A percentile compares a stretch with the other conserved stretches of the same genome.
Conservation (phyloP, 92 coral and sea anemone species). For the Paragorgia papillata region DNA sequence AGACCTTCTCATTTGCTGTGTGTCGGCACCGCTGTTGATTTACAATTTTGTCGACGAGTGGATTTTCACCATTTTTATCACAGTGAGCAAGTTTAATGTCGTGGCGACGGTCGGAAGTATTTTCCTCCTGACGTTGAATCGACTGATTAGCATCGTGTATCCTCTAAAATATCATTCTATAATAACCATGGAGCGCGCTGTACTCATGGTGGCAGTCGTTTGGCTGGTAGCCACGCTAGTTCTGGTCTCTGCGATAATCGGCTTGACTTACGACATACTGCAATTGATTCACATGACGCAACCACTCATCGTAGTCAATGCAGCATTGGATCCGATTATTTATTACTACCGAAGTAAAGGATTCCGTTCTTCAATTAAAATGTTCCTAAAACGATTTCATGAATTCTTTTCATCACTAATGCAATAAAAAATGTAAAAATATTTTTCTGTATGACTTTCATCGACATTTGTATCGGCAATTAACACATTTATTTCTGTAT, state of each 20-base stretch:
- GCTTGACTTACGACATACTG: neutral
- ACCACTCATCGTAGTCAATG: conserved; percentile 3
- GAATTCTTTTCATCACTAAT: too few species aligned
- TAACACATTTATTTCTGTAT: too few species aligned
- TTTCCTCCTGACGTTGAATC: conserved; percentile 12
- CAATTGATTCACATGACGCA: neutral
- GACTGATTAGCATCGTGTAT: neutral
- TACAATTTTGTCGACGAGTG: conserved; percentile 30
- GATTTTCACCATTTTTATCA: conserved; percentile 12
- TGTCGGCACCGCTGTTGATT: conserved; percentile 13
- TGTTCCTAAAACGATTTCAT: too few species aligned
- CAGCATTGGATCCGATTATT: conserved; percentile 31
- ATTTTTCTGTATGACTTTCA: too few species aligned
- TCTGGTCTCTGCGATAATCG: neutral
- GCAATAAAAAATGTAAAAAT: too few species aligned
- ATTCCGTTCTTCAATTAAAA: too few species aligned
- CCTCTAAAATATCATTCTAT: conserved; percentile 8
- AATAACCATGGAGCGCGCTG: conserved; percentile 10
- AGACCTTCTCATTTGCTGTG: conserved; percentile 14
- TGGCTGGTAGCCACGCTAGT: conserved; percentile 1
- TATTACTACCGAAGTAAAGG: conserved; percentile 35
- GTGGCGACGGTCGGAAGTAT: conserved; percentile 32
- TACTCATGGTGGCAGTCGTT: neutral
- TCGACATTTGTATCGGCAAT: too few species aligned
- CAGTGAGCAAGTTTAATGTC: conserved; percentile 9